A percentile compares a stretch with the other conserved stretches of the same genome.
Conservation (phyloP, 2,113 vertebrate genomes). For the Hippocampus mohnikei region DNA sequence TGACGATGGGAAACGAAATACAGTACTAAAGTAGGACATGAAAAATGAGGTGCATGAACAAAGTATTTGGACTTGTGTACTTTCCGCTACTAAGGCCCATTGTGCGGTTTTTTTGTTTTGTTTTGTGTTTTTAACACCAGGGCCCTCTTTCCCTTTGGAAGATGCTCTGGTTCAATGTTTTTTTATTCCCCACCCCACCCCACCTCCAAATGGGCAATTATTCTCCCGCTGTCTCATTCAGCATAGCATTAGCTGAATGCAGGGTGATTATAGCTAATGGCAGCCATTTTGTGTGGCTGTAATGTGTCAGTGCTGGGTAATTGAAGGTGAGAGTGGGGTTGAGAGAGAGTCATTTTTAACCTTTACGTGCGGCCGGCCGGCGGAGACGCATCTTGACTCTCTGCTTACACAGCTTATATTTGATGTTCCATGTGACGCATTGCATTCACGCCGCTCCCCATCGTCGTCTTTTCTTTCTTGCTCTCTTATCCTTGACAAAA, state of each 20-base stretch:
- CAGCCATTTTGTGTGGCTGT: conserved; percentile 60
- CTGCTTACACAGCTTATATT: conserved; percentile 19
- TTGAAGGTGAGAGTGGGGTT: conserved; percentile 47
- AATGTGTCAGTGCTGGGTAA: conserved; percentile 54
- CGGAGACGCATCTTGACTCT: conserved; percentile 24
- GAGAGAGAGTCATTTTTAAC: conserved; percentile 52
- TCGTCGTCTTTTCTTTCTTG: not conserved
- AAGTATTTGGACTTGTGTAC: not conserved
- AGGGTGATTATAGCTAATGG: conserved; percentile 62
- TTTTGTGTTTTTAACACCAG: too few species aligned
- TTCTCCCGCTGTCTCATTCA: conserved; percentile 32
- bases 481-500: not conserved
- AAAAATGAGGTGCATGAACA: not conserved
- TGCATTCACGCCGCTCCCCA: not conserved
- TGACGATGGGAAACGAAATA: not conserved
- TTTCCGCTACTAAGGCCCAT: not conserved
- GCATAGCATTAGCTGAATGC: conserved; percentile 46
- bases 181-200: not conserved
- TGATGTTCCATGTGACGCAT: not conserved
- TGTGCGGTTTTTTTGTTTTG: not conserved
- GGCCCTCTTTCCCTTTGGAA: not conserved
- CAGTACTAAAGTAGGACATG: not conserved
- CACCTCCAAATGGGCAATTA: conserved; percentile 38
- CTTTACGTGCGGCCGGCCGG: conserved; percentile 39
- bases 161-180: not conserved